Base-by-base conservation (phyloP, 2,888 invertebrate genomes). In the Steromphala cineraria region DNA sequence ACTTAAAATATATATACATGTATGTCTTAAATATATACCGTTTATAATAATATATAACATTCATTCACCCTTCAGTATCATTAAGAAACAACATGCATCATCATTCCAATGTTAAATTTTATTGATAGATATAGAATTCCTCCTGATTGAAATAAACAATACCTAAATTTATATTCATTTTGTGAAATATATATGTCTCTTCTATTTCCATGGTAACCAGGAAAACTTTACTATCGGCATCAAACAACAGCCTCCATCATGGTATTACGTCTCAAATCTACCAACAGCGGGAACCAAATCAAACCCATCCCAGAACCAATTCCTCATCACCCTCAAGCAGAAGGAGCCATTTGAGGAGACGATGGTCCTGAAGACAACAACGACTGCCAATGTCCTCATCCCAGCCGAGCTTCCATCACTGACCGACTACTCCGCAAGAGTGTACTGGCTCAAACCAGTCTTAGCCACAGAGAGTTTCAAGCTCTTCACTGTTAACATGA, bases 161-260 rank as follows among this genome's bases (percentile, higher is more conserved):
- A 36, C 2, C 36, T 7, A 2, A 2, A 36, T 46, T 46, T 5
- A 46, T 46, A 46, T 46, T 13, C 46, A 46, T 10, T 46, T 10
- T 46, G 36, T 2, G 36, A 36, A 36, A 13, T 46, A 46, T 1
- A 5, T 46, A 10, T 46, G 4, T 10, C 46, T 8, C 46, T 46
- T 46, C 46, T 46, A n/a, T 62, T 19, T 71, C 36, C 31, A 2
- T 36, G 40, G 4, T n/a, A 15, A 17, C 28, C 40, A 71, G 71
- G 40, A 71, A 17, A 36, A 36, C 10, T 71, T 71, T 19, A 19
- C 28, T 19, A 40, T 71, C 7, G 40, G 71, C 71, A 71, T 71
- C 71, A 71, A 71, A 40, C 71, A 71, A 19, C 71, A 71, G 36
- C 71, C 71, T 17, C 71, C 71, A 31, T 31, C 71, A 24, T 71